Evolutionary conservation across 2,888 invertebrate species (phyloP).

Genomic region (Hemistola chrysoprasaria): DNA sequence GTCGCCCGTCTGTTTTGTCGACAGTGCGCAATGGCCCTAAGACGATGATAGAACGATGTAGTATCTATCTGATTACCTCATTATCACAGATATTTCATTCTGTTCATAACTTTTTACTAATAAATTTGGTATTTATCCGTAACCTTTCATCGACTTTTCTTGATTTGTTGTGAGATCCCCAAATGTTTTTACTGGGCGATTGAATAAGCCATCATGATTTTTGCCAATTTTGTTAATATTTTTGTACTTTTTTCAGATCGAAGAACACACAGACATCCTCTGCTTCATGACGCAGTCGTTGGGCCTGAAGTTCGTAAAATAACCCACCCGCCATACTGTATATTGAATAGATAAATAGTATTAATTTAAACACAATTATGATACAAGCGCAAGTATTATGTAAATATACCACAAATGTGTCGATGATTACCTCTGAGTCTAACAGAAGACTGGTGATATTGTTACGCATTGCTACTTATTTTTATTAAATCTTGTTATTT

Average conservation of each 20-base stretch:
- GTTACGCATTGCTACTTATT: constrained; percentile 75
- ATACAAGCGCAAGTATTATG: constrained; percentile 62
- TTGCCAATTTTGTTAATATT: too few species aligned
- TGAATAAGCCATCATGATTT: too few species aligned
- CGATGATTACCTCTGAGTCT: constrained; percentile 70
- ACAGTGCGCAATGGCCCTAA: too few species aligned
- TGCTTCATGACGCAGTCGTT: constrained; percentile 90
- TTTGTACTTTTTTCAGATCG: constrained; percentile 86
- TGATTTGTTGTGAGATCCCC: too few species aligned
- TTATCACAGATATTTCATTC: too few species aligned
- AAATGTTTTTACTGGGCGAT: too few species aligned
- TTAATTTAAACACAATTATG: constrained; percentile 31
- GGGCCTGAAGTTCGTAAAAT: constrained; percentile 82
- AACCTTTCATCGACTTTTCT: too few species aligned
- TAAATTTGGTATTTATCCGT: too few species aligned
- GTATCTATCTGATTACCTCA: too few species aligned
- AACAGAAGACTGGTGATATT: constrained; percentile 63
- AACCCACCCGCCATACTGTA: constrained; percentile 40
- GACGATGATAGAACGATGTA: too few species aligned
- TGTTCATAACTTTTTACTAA: too few species aligned
- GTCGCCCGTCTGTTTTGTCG: too few species aligned
- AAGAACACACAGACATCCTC: constrained; percentile 95
- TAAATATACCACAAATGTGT: constrained; percentile 66
- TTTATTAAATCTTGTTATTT: constrained; percentile 75
- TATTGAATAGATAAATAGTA: constrained; percentile 31